Conservation (phyloP, 2,888 invertebrate genomes). For the Erebia epiphron region DNA sequence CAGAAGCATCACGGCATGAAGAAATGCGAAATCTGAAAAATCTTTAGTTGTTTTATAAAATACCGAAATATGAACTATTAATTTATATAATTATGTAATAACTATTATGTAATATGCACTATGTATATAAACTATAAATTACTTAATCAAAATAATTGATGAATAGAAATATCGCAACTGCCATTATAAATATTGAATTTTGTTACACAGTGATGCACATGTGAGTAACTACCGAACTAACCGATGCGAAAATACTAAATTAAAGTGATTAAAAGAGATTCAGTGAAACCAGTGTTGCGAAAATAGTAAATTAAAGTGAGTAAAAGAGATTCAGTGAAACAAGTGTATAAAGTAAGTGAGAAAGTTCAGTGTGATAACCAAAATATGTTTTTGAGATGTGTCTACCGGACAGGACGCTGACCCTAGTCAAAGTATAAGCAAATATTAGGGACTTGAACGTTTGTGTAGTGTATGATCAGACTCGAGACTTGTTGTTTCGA, state of each 20-base stretch:
- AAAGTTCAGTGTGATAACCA: slow-evolving; percentile 48
- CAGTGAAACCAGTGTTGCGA: slow-evolving; percentile 43
- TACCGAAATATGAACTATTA: too few species aligned
- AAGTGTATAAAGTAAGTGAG: slow-evolving; percentile 46
- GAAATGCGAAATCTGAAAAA: too few species aligned
- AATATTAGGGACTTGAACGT: slow-evolving; percentile 48
- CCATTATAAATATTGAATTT: slow-evolving; percentile 24
- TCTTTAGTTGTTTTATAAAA: too few species aligned
- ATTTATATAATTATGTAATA: too few species aligned
- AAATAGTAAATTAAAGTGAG: neutral
- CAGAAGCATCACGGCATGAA: too few species aligned
- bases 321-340: slow-evolving; percentile 38
- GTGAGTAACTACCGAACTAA: too few species aligned
- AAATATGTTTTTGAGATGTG: slow-evolving; percentile 64
- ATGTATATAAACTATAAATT: too few species aligned
- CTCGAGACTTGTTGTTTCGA: neutral
- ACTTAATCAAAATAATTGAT: neutral
- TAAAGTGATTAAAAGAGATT: slow-evolving; percentile 19
- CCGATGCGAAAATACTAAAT: neutral
- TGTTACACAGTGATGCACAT: slow-evolving; percentile 27
- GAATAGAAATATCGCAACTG: slow-evolving; percentile 57
- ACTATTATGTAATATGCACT: too few species aligned
- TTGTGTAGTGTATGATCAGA: slow-evolving; percentile 4
- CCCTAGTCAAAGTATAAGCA: slow-evolving; percentile 54
- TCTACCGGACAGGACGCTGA: slow-evolving; percentile 78